Conservation (phyloP, 2,113 vertebrate species). For the Pitta sordida region DNA sequence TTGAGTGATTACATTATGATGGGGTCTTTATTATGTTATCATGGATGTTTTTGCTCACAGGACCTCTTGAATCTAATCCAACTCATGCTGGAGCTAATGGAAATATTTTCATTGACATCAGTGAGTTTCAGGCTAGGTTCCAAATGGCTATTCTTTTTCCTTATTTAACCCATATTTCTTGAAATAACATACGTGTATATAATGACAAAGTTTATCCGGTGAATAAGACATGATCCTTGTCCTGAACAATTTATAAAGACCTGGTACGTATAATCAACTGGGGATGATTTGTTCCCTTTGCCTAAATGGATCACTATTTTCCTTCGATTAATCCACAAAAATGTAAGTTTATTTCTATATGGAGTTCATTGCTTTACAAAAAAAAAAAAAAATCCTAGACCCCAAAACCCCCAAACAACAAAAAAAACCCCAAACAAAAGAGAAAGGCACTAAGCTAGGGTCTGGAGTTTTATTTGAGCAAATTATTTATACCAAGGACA, state of each 20-base stretch:
- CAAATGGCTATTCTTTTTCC: not conserved
- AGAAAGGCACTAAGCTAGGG: accelerated
- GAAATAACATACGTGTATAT: conserved; percentile 23
- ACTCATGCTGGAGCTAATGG: not conserved
- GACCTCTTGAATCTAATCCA: conserved; percentile 38
- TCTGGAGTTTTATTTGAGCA: accelerated
- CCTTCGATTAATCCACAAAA: not conserved
- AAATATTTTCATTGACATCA: conserved; percentile 43
- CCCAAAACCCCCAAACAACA: not conserved
- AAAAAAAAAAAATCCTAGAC: not conserved
- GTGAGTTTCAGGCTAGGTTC: not conserved
- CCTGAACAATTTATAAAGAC: not conserved
- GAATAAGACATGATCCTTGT: not conserved
- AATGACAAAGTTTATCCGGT: conserved; percentile 21
- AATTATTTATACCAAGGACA: not conserved
- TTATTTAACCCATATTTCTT: conserved; percentile 24
- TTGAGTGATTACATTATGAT: not conserved
- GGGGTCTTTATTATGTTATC: conserved; percentile 12
- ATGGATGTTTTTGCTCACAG: not conserved
- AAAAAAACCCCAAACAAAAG: not conserved
- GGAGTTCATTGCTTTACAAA: not conserved
- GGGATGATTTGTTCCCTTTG: not conserved
- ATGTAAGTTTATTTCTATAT: not conserved
- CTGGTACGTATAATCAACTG: not conserved
- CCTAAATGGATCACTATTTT: not conserved